Conservation (phyloP, 2,113 vertebrate species). For the Burhinus oedicnemus region DNA sequence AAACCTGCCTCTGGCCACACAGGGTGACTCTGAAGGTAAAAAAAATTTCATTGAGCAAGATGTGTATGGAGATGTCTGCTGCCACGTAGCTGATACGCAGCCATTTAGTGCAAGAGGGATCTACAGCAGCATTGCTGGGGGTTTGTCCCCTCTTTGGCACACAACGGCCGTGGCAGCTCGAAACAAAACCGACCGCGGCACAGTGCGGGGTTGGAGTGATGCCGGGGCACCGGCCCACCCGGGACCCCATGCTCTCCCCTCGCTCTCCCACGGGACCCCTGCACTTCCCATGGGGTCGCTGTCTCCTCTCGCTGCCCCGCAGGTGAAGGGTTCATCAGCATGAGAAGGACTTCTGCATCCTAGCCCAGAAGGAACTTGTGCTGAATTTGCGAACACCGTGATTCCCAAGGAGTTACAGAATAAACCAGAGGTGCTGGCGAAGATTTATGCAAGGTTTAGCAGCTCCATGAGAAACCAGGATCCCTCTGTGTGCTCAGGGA, state of each 20-base stretch:
- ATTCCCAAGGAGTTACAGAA: neutral
- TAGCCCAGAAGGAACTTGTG: neutral
- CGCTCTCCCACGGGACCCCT: rapidly evolving
- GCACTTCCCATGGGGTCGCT: rapidly evolving
- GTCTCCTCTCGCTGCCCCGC: rapidly evolving
- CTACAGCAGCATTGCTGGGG: rapidly evolving
- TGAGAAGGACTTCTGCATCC: neutral
- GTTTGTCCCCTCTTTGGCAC: neutral
- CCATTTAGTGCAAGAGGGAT: rapidly evolving
- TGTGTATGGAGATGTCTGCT: neutral
- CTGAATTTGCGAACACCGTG: neutral
- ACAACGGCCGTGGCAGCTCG: rapidly evolving
- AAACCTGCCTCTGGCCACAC: neutral
- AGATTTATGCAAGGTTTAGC: neutral
- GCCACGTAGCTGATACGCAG: rapidly evolving
- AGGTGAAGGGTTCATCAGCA: neutral
- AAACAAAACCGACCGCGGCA: rapidly evolving
- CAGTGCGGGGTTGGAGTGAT: rapidly evolving
- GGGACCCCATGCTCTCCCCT: neutral
- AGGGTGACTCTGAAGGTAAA: neutral
- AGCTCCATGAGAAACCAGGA: neutral
- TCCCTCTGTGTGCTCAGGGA: neutral
- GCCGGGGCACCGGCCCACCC: rapidly evolving
- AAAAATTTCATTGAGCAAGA: neutral
- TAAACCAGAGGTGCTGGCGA: neutral